Base-by-base conservation (phyloP, 2,113 vertebrate species). In the Planiliza haematocheilus region DNA sequence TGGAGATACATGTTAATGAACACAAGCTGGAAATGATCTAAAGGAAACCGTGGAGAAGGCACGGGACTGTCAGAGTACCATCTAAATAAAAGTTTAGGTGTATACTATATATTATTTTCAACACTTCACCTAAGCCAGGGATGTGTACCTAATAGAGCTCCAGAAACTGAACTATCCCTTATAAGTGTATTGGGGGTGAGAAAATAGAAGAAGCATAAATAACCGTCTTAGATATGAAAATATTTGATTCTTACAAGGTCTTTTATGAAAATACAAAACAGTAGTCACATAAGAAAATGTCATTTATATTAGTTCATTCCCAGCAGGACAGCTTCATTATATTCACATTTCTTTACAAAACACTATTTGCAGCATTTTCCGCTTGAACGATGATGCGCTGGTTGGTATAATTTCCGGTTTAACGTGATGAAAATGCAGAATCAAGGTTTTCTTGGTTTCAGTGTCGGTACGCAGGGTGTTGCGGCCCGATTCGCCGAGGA, bases 311-410 rank as follows among this genome's bases (percentile, higher is more conserved):
- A 45, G 7, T 48, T 46, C 20, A 66, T 38, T 63, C 55, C 68
- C 73, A 74, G 76, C 72, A 83, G 68, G 57, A 30, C 46, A 84
- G 41, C 9, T 65, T 81, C 21, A 58, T 6, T 42, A 43, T 41
- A 48, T 58, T 84, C 74, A 85, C 77, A 81, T 84, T 87, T 69
- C 20, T 77, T 59, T 68, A 79, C 55, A 79, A 52, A 82, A 71
- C 61, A 36, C 4, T 78, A 76, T 79, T 64, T 79, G 81, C 74
- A 88, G 37, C 36, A 45, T 43, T n/a, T 60, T 53, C 14, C 16
- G 48, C 36, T 53, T 48, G n/a, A 55, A 10, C 37, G 16, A 53
- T 63, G 13, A 5, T 17, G 3, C 43, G 6, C 38, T n/a, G 24
- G 10, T 45, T 43, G 17, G 68, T 51, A 34, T 51, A 7, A 42